Conservation (phyloP, 2,888 invertebrate species). For the Eremobia ochroleuca region DNA sequence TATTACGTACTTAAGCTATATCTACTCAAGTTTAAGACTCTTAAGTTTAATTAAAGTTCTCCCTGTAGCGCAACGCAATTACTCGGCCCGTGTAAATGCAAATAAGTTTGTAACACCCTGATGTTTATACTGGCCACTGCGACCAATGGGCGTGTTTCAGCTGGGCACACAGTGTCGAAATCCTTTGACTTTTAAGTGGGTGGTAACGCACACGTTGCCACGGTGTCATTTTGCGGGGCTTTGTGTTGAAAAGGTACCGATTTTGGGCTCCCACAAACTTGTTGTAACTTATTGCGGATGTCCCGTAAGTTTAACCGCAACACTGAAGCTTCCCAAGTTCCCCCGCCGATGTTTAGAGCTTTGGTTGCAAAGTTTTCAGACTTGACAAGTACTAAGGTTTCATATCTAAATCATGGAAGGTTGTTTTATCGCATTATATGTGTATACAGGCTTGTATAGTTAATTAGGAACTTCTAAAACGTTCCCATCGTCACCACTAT, state of each 20-base stretch:
- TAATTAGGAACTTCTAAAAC: slow-evolving; percentile 25
- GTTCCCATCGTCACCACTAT: slow-evolving; percentile 11
- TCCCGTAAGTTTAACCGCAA: slow-evolving; percentile 84
- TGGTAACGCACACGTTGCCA: slow-evolving; percentile 53
- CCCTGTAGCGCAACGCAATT: slow-evolving; percentile 89
- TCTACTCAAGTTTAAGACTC: slow-evolving; percentile 86
- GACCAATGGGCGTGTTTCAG: slow-evolving; percentile 71
- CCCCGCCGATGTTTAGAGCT: slow-evolving; percentile 71
- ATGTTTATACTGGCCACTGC: slow-evolving; percentile 84
- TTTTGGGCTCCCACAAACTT: slow-evolving; percentile 76
- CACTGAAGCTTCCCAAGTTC: slow-evolving; percentile 75
- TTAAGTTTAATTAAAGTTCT: slow-evolving; percentile 90
- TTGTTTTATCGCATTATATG: slow-evolving; percentile 65
- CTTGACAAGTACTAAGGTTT: slow-evolving; percentile 68
- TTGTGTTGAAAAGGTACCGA: slow-evolving; percentile 60
- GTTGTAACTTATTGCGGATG: slow-evolving; percentile 79
- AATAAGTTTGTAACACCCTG: slow-evolving; percentile 87
- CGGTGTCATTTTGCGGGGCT: slow-evolving; percentile 46
- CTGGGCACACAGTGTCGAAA: slow-evolving; percentile 66
- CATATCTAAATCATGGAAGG: slow-evolving; percentile 65
- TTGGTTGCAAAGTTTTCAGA: slow-evolving; percentile 71
- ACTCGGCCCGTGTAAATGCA: slow-evolving; percentile 90
- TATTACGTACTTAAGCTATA: slow-evolving; percentile 85
- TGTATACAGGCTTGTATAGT: slow-evolving; percentile 26
- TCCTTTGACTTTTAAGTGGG: slow-evolving; percentile 43